These are phyloP conservation scores for Polyploca ridens DNA, from an alignment of 2,888 invertebrate genomes.

Conservation along the genomic window DNA sequence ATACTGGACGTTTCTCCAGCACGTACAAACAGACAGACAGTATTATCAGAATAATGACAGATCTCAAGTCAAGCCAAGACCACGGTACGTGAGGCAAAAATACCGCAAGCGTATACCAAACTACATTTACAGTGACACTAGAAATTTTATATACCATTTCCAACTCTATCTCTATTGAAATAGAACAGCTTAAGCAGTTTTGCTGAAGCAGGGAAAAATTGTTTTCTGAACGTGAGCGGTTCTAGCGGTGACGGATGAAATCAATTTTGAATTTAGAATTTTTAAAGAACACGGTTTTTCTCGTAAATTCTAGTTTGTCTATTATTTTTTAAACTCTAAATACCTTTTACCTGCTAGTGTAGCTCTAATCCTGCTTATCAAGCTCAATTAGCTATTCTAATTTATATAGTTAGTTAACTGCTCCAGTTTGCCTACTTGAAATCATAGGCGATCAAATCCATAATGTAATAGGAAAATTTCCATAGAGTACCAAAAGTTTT, in stretches of 20 bases:
- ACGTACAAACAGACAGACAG: constrained; percentile 74
- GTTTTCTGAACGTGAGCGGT: constrained; percentile 19
- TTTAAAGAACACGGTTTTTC: constrained; percentile 19
- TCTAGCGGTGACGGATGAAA: constrained; percentile 20
- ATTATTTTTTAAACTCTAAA: neutral
- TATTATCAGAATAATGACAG: constrained; percentile 84
- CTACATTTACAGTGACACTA: neutral
- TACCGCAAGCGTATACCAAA: constrained; percentile 55
- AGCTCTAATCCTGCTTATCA: too few relatives aligned
- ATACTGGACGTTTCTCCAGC: constrained; percentile 62
- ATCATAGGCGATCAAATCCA: too few relatives aligned
- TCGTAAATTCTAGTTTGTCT: neutral
- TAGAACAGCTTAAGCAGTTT: constrained; percentile 2
- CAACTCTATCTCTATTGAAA: constrained; percentile 1
- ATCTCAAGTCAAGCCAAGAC: constrained; percentile 63
- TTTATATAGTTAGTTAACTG: too few relatives aligned
- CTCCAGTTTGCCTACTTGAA: too few relatives aligned
- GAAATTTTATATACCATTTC: constrained; percentile 13
- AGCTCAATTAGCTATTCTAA: too few relatives aligned
- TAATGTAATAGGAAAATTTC: too few relatives aligned
- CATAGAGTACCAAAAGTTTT: neutral
- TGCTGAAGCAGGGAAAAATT: neutral
- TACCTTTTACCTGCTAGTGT: too few relatives aligned
- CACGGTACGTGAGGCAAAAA: constrained; percentile 74
- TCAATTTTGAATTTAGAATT: constrained; percentile 20